Evolutionary conservation across 1,140 invertebrate species (phyloP).

Genomic region (Physella acuta): DNA sequence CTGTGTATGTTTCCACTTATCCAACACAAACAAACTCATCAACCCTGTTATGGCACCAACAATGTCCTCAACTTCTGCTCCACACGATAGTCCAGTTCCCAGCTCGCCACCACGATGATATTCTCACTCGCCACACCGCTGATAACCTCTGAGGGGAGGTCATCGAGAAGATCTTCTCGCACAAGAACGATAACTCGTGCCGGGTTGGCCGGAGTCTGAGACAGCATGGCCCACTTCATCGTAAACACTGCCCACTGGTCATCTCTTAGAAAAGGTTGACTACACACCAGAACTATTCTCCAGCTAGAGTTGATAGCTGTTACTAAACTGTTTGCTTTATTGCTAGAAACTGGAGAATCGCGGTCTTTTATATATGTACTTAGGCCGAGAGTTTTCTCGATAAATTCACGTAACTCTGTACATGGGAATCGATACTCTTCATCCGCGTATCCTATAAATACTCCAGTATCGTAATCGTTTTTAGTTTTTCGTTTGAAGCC

Average conservation of each 20-base stretch:
- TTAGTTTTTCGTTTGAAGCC: not conserved
- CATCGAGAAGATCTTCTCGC: not conserved
- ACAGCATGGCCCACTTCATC: not conserved
- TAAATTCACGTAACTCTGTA: not conserved
- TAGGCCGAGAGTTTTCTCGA: not conserved
- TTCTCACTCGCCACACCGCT: not conserved
- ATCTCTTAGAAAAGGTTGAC: not conserved
- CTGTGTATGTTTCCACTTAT: not conserved
- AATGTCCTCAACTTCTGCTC: not conserved
- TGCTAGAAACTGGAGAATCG: not conserved
- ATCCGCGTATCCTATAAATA: conserved; percentile 4
- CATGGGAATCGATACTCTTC: conserved; percentile 7
- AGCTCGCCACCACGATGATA: not conserved
- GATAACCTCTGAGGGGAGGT: not conserved
- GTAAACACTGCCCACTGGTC: conserved; percentile 1
- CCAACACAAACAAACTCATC: not conserved
- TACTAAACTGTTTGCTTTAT: not conserved
- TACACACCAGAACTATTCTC: not conserved
- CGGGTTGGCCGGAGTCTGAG: conserved; percentile 3
- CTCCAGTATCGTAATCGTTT: not conserved
- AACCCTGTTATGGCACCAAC: not conserved
- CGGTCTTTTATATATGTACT: not conserved
- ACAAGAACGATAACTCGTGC: not conserved
- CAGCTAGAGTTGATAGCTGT: conserved; percentile 1
- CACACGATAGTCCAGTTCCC: not conserved